Evolutionary conservation across 2,888 invertebrate species (phyloP).

Genomic region (Parthenolecanium corni): DNA sequence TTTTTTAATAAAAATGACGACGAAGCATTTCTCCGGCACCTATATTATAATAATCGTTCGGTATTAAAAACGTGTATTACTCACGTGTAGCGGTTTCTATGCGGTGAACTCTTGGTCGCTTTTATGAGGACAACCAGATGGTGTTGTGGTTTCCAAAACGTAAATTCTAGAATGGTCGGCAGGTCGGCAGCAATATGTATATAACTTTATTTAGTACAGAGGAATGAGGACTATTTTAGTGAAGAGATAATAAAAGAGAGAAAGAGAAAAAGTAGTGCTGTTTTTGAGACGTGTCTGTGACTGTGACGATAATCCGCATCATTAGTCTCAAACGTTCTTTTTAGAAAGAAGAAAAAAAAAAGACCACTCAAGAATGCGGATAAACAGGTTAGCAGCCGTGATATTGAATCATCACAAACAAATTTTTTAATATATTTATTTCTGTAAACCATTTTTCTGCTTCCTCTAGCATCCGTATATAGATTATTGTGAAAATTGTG

Average conservation of each 20-base stretch:
- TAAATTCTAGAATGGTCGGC: too few relatives aligned
- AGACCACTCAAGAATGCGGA: neutral
- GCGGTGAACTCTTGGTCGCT: too few relatives aligned
- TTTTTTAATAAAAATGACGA: too few relatives aligned
- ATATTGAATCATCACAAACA: constrained; percentile 2
- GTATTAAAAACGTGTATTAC: too few relatives aligned
- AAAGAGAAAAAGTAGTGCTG: neutral
- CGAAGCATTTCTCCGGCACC: too few relatives aligned
- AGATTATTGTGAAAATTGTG: too few relatives aligned
- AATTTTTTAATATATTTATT: neutral
- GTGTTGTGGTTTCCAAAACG: too few relatives aligned
- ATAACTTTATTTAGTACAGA: neutral
- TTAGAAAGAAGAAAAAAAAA: neutral
- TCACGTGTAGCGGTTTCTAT: too few relatives aligned
- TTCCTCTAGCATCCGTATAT: neutral
- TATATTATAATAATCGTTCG: too few relatives aligned
- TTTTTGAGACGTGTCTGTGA: neutral
- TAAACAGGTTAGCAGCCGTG: constrained; percentile 1
- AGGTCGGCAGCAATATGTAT: too few relatives aligned
- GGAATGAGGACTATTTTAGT: too few relatives aligned
- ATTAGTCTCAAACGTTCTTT: neutral
- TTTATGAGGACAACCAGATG: too few relatives aligned
- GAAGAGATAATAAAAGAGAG: neutral
- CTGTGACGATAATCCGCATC: neutral
- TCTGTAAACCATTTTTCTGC: neutral